phyloP scores from a whole-genome alignment of 2,113 vertebrate species.

The Myrmecophaga tridactyla region DNA sequence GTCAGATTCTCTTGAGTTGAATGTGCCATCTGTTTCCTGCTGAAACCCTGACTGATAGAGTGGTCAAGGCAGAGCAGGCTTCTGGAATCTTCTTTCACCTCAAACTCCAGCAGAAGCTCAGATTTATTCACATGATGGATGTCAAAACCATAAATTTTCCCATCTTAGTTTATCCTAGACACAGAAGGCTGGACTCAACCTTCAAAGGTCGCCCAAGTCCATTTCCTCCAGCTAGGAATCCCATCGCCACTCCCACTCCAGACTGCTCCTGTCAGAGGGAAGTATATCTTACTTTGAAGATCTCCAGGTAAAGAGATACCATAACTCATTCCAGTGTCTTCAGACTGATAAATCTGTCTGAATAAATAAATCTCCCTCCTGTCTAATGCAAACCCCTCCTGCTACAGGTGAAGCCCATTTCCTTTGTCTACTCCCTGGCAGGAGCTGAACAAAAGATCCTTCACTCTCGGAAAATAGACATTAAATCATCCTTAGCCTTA shows the following conservation, averaged over 20 bases:
- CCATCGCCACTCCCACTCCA: not conserved
- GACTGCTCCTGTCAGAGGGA: conserved; percentile 50
- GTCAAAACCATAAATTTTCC: conserved; percentile 55
- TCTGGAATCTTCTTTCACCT: conserved; percentile 46
- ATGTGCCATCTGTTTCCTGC: conserved; percentile 28
- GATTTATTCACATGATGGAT: conserved; percentile 50
- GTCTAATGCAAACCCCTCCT: conserved; percentile 46
- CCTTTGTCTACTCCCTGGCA: conserved; percentile 56
- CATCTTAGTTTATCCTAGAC: conserved; percentile 59
- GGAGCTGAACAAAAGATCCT: conserved; percentile 36
- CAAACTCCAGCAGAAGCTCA: conserved; percentile 27
- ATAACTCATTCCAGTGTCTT: conserved; percentile 63
- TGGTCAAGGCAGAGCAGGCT: conserved; percentile 5
- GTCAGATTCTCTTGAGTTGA: not conserved
- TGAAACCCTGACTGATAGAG: conserved; percentile 36
- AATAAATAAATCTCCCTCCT: conserved; percentile 68
- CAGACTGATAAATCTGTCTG: conserved; percentile 69
- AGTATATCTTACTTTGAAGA: conserved; percentile 73
- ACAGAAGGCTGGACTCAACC: conserved; percentile 62
- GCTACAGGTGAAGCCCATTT: conserved; percentile 45
- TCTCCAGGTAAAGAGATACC: conserved; percentile 64
- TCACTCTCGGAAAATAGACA: conserved; percentile 54
- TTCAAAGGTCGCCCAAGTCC: conserved; percentile 60
- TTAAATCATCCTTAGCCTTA: conserved; percentile 55
- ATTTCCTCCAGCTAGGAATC: conserved; percentile 38